A percentile compares a stretch with the other conserved stretches of the same genome.
Conservation (phyloP, 2,113 vertebrate species). For the Pseudolaguvia tuberculata region DNA sequence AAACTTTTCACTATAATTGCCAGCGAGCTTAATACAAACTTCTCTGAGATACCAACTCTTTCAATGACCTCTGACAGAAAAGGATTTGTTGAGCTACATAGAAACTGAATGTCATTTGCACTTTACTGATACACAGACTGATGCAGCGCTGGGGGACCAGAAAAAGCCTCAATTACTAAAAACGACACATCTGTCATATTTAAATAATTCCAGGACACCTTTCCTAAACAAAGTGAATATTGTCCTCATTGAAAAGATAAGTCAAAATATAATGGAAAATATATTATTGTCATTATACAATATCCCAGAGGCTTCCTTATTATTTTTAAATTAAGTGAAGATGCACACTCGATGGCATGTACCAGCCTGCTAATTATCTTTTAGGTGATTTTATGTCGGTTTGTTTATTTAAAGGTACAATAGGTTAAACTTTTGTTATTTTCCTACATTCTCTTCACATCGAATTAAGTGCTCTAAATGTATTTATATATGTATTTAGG, state of each 20-base stretch:
- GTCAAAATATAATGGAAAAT: slow-evolving; percentile 15
- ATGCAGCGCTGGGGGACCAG: slow-evolving; percentile 2
- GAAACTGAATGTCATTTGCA: slow-evolving; percentile 21
- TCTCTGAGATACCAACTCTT: background rate
- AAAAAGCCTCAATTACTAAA: background rate
- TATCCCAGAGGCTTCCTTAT: slow-evolving; percentile 13
- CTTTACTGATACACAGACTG: slow-evolving; percentile 21
- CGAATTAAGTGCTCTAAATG: too few relatives aligned
- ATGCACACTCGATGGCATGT: background rate
- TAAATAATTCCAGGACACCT: background rate
- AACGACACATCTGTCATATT: background rate
- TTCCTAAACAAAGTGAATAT: slow-evolving; percentile 10
- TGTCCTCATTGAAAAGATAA: slow-evolving; percentile 6
- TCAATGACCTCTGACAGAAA: background rate
- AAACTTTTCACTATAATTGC: background rate
- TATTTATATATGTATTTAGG: too few relatives aligned
- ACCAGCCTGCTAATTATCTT: slow-evolving; percentile 2
- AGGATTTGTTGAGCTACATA: background rate
- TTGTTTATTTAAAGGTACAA: background rate
- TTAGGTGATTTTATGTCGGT: background rate
- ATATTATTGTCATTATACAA: background rate
- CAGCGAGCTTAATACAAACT: background rate
- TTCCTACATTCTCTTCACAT: too few relatives aligned
- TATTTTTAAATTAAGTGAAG: slow-evolving; percentile 25
- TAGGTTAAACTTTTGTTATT: too few relatives aligned